Conservation (phyloP, 2,113 vertebrate genomes). For the Circaetus gallicus region DNA sequence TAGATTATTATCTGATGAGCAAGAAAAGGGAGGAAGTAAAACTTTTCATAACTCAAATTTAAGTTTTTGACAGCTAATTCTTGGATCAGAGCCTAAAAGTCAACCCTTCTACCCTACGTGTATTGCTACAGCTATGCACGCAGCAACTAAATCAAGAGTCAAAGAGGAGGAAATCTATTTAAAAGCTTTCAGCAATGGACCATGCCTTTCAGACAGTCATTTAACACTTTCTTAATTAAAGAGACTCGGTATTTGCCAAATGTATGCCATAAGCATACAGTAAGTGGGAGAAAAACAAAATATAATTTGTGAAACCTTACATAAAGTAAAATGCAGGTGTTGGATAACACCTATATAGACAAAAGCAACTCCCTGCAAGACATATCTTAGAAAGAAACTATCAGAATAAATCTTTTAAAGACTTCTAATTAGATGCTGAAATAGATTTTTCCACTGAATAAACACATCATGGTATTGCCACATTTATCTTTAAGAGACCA, state of each 20-base stretch:
- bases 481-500: slow-evolving; percentile 71
- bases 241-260: slow-evolving; percentile 36
- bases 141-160: neutral
- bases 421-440: slow-evolving; percentile 69
- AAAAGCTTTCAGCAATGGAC: neutral
- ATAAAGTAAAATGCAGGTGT: slow-evolving; percentile 54
- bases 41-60: neutral
- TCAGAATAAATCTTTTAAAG: slow-evolving; percentile 62
- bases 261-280: slow-evolving; percentile 1
- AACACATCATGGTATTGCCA: slow-evolving; percentile 60
- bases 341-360: slow-evolving; percentile 61
- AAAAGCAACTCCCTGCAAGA: slow-evolving; percentile 32
- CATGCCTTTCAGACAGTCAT: slow-evolving; percentile 29
- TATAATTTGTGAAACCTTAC: slow-evolving; percentile 48
- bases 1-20: neutral
- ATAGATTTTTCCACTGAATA: slow-evolving; percentile 69
- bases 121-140: neutral
- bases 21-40: neutral
- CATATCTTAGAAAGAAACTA: slow-evolving; percentile 40
- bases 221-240: slow-evolving; percentile 53
- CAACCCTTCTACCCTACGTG: neutral
- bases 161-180: neutral
- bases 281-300: slow-evolving; percentile 52
- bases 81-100: neutral
- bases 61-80: neutral